Evolutionary conservation across 1,140 invertebrate genomes (phyloP).

Genomic region (Zaprionus kolodkinae): DNA sequence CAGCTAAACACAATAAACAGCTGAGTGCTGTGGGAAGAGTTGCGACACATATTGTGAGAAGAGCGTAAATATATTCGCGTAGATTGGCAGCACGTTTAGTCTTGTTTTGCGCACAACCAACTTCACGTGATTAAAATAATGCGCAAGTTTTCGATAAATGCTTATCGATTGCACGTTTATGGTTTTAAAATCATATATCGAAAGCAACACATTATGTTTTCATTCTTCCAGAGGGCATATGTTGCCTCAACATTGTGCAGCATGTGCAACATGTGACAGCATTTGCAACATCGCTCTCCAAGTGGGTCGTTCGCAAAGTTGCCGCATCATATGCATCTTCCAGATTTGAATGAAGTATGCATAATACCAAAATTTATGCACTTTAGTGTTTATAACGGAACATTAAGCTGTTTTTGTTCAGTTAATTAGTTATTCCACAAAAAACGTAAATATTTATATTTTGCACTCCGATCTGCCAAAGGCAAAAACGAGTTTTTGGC

Average conservation of each 20-base stretch:
- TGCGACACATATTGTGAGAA: constrained; percentile 9
- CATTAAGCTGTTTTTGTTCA: neutral
- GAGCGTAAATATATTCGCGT: constrained; percentile 1
- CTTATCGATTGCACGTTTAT: neutral
- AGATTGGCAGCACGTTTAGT: constrained; percentile 16
- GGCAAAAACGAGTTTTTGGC: constrained; percentile 30
- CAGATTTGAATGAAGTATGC: neutral
- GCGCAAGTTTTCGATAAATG: neutral
- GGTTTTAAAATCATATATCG: neutral
- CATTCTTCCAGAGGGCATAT: constrained; percentile 7
- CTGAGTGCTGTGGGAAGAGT: constrained; percentile 31
- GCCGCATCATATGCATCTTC: neutral
- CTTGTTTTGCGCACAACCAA: constrained; percentile 11
- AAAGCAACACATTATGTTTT: constrained; percentile 4
- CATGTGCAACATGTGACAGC: constrained; percentile 19
- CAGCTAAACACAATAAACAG: constrained; percentile 51
- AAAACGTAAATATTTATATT: constrained; percentile 17
- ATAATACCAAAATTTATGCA: neutral
- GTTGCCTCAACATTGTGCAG: constrained; percentile 13
- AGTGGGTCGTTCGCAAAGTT: constrained; percentile 19
- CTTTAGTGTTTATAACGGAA: neutral
- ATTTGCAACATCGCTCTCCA: constrained; percentile 11
- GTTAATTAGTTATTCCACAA: constrained; percentile 22
- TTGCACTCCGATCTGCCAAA: constrained; percentile 15
- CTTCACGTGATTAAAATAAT: constrained; percentile 11